These are phyloP conservation scores for Zootoca vivipara DNA, from an alignment of 2,113 vertebrate species.

Conservation along the genomic window DNA sequence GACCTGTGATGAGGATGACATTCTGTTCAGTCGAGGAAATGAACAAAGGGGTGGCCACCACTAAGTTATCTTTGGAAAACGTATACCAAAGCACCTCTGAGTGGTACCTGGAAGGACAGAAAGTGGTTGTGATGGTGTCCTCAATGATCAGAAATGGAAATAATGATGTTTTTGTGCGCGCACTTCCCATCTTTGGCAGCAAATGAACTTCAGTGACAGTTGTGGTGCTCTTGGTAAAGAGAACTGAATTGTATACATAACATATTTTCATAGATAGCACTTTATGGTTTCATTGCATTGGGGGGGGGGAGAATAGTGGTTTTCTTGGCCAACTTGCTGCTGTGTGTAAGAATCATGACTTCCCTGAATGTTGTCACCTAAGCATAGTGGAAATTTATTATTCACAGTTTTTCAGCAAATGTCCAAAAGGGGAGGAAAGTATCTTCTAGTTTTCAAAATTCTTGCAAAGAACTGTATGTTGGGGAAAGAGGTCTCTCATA, in stretches of 20 bases:
- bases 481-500: neutral
- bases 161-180: neutral
- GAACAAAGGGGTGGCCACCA: neutral
- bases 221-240: neutral
- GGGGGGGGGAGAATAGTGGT: neutral
- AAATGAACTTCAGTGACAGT: neutral
- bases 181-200: neutral
- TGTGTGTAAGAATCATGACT: constrained; percentile 6
- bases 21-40: constrained; percentile 67
- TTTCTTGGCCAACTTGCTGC: constrained; percentile 9
- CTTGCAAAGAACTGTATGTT: neutral
- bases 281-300: constrained; percentile 13
- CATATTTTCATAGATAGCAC: neutral
- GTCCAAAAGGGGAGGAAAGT: neutral
- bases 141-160: constrained; percentile 21
- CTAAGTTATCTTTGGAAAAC: neutral
- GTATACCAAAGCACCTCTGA: neutral
- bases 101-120: neutral
- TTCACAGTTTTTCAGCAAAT: constrained; percentile 7
- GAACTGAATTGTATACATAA: constrained; percentile 8
- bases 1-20: constrained; percentile 68
- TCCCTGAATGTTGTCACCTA: neutral
- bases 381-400: neutral
- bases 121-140: neutral
- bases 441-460: neutral